Percentiles rank a stretch among this genome's conserved stretches.
Conservation (phyloP, 2,797 vertebrate genomes). For the Echeneis naucrates region DNA sequence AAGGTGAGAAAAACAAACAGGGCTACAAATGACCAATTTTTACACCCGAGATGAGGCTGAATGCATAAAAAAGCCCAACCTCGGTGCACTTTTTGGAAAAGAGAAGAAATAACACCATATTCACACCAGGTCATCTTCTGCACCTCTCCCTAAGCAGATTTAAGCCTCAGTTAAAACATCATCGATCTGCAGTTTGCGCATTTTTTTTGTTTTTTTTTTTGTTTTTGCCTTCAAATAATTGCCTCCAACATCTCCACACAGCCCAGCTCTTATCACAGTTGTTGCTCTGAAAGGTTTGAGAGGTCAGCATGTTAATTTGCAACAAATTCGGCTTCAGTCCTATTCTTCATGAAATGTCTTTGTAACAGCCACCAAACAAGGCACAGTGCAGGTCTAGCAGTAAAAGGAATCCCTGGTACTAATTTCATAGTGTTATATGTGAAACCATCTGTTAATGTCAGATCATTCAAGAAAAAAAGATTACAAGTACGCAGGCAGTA, state of each 20-base stretch:
- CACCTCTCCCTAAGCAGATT: constrained; percentile 44
- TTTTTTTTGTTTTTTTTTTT: constrained; percentile 1
- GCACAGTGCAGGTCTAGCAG: neutral
- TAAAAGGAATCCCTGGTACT: neutral
- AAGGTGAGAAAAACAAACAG: neutral
- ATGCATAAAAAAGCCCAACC: constrained; percentile 13
- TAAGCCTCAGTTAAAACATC: constrained; percentile 53
- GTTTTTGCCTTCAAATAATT: constrained; percentile 32
- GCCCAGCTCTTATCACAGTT: constrained; percentile 43
- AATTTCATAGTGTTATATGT: neutral
- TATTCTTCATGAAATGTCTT: too few relatives aligned
- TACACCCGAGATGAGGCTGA: neutral
- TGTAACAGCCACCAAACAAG: neutral
- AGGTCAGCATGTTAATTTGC: constrained; percentile 45
- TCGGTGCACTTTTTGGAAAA: constrained; percentile 7
- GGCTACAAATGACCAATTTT: neutral
- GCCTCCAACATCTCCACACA: constrained; percentile 41
- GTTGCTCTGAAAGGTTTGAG: constrained; percentile 38
- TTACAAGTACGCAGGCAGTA: constrained; percentile 25
- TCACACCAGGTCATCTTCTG: neutral
- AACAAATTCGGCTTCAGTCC: constrained; percentile 3
- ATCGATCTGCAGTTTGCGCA: constrained; percentile 48
- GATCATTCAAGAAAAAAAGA: constrained; percentile 43
- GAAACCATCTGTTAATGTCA: constrained; percentile 12
- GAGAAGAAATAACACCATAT: constrained; percentile 27